A percentile compares a stretch with the other conserved stretches of the same genome.
Evolutionary conservation across 2,113 vertebrate genomes (phyloP).

Genomic region (Chlorocebus sabaeus): DNA sequence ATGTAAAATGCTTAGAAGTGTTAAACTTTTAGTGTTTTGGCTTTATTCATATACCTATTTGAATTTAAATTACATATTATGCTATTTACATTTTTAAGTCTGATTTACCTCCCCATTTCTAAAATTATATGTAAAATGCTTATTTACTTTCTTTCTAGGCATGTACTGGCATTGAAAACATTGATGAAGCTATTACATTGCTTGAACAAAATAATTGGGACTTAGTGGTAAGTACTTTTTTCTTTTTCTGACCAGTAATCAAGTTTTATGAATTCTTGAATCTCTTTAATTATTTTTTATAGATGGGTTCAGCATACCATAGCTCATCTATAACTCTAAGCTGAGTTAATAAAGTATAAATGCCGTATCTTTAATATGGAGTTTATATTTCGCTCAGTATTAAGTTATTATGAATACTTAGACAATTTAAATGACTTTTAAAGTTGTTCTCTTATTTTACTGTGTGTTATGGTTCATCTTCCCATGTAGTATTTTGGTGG

Average conservation of each 20-base stretch:
- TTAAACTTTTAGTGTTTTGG: conserved; percentile 23
- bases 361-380: conserved; percentile 19
- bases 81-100: conserved; percentile 27
- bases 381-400: conserved; percentile 29
- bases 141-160: conserved; percentile 85
- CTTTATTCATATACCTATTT: conserved; percentile 8
- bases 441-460: neutral
- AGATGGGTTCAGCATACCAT: neutral
- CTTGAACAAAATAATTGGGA: conserved; percentile 99
- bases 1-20: neutral
- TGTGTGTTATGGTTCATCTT: conserved; percentile 24
- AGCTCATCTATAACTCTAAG: neutral
- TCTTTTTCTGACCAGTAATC: conserved; percentile 27
- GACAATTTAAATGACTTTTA: conserved; percentile 25
- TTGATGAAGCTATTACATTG: conserved; percentile 98
- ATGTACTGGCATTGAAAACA: conserved; percentile 99
- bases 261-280: conserved; percentile 36
- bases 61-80: conserved; percentile 32
- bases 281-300: conserved; percentile 34
- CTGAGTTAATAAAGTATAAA: conserved; percentile 27
- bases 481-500: neutral
- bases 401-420: conserved; percentile 45
- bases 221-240: conserved; percentile 95
- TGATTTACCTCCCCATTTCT: neutral
- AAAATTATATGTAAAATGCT: conserved; percentile 66